Conservation (phyloP, 2,888 invertebrate genomes). For the Mythimna lalbum region DNA sequence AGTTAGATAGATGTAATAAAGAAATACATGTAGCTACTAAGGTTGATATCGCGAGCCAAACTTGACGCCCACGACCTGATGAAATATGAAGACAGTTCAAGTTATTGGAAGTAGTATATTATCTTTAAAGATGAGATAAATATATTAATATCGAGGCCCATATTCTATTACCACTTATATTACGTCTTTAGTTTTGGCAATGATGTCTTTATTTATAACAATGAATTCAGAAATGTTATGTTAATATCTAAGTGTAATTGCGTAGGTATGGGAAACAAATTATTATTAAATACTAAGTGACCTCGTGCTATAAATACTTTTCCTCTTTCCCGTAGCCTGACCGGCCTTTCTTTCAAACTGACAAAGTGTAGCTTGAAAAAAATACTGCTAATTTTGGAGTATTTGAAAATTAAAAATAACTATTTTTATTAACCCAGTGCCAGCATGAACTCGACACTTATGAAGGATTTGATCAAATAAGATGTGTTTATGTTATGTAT, state of each 20-base stretch:
- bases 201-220: slow-evolving; percentile 42
- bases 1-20: slow-evolving; percentile 74
- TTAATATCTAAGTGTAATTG: neutral
- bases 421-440: no score
- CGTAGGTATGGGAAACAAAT: slow-evolving; percentile 3
- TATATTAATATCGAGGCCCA: slow-evolving; percentile 46
- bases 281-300: neutral
- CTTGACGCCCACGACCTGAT: slow-evolving; percentile 74
- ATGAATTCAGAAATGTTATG: slow-evolving; percentile 12
- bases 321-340: no score
- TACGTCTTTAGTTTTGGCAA: slow-evolving; percentile 41
- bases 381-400: no score
- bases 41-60: slow-evolving; percentile 75
- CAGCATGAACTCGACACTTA: neutral
- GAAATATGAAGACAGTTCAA: slow-evolving; percentile 70
- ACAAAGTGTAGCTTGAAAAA: no score
- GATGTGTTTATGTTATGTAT: neutral
- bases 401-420: neutral
- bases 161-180: slow-evolving; percentile 44
- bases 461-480: neutral
- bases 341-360: no score
- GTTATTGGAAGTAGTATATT: slow-evolving; percentile 50
- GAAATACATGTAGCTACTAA: slow-evolving; percentile 69
- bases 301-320: no score
- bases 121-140: slow-evolving; percentile 62